A percentile compares a stretch with the other conserved stretches of the same genome.
These are phyloP conservation scores for Dysidea cf. avara DNA, from an alignment of 37 sponge, comb jelly and placozoan species.

Conservation along the genomic window DNA sequence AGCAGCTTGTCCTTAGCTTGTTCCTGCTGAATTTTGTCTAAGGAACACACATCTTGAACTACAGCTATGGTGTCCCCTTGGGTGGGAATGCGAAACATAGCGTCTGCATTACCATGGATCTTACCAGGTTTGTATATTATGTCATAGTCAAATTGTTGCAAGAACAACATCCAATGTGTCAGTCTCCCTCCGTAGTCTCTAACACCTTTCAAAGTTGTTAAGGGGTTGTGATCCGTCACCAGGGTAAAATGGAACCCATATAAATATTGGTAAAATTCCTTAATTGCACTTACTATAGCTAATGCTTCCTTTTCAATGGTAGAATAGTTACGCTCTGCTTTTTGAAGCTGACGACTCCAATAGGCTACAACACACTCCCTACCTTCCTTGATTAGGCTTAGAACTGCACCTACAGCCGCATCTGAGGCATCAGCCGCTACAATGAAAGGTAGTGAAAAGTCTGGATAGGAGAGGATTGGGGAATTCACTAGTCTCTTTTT, in stretches of 20 bases:
- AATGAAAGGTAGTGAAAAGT: slow-evolving; percentile 9
- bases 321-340: no score
- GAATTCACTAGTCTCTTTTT: slow-evolving; percentile 8
- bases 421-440: slow-evolving; percentile 27
- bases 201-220: no score
- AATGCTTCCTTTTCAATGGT: slow-evolving; percentile 36
- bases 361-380: no score
- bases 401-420: slow-evolving; percentile 31
- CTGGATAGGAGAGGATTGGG: slow-evolving; percentile 44
- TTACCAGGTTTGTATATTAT: slow-evolving; percentile 40
- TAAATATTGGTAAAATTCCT: slow-evolving; percentile 44
- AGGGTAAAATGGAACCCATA: slow-evolving; percentile 30
- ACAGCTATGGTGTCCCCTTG: no score
- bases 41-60: no score
- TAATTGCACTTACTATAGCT: slow-evolving; percentile 22
- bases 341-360: no score
- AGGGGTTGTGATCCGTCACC: no score
- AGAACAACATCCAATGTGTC: no score
- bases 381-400: slow-evolving; percentile 38
- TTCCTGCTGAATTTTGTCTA: no score
- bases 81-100: no score
- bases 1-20: no score
- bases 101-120: slow-evolving; percentile 33
- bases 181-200: no score
- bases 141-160: slow-evolving; percentile 33